Evolutionary conservation across 2,797 vertebrate species (phyloP), one percentile per base, ranked within the genome.

Genomic region (Aulostomus chinensis): DNA sequence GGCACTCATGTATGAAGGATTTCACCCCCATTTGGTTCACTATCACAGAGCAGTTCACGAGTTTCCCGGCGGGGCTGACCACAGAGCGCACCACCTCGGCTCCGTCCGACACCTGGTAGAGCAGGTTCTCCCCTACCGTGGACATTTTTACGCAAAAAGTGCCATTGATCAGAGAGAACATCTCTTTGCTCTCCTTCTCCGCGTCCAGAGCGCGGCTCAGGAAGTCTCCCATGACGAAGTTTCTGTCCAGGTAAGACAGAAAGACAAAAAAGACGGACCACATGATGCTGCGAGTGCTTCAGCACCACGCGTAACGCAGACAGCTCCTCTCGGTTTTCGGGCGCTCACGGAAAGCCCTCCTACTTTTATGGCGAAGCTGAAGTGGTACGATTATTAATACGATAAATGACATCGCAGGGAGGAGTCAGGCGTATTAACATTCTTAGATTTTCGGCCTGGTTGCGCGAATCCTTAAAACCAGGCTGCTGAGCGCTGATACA

Each of bases 41-140:
- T 1, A 33, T 72, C 1, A 89, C 28, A 0, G 89, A 64, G 55
- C 89, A 93, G 50, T 72, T 63, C 10, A 89, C 22, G 0, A 90
- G 67, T 24, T 64, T 65, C 13, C 88, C 82, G 3, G 62, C 39
- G 2, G 80, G 70, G 39, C 74, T 77, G 15, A 85, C 64, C 7
- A 84, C 53, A 0, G 89, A 85, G 51, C 74, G 71, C 21, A 93
- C 78, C 58, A 84, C 52, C 64, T 88, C 87, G 1, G 68, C 59
- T 55, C 91, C 90, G 47, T 93, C 91, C 5, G 92, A 91, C 17
- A 93, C 89, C 68, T 85, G 76, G 74, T 84, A 74, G 4, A 91
- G 54, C 26, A 74, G 55, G 26, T 73, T 74, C 47, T 64, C 74
- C 2, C 63, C 62, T 2, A 67, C 30, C 0, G 38, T 26, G 2